Base-by-base conservation (phyloP, 64 coral and sea anemone species). In the Pocillopora damicornis region DNA sequence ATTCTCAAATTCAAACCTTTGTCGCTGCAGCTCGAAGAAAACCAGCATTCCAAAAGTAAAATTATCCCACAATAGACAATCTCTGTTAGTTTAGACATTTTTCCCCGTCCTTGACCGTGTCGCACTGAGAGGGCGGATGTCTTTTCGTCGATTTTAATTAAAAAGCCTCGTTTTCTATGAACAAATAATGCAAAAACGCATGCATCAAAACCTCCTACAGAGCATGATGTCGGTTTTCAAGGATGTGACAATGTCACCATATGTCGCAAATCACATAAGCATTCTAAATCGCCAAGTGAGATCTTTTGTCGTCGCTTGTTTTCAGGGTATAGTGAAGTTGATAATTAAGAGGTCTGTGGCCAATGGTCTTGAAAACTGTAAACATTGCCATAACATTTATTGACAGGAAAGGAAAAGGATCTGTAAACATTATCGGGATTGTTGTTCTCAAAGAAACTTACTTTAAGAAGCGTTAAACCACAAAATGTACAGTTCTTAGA, bases 1-100 rank as follows among this genome's bases (percentile, higher is more conserved):
- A 26, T 81, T 63, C 25, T 4, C 36, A 85, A 68, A 85, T 58
- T n/a, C 61, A 45, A 17, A 85, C 81, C 81, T 85, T 25, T 58
- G 30, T 85, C 81, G 65, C 65, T 85, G 81, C 81, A 85, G 58
- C 20, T 58, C 9, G n/a, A 18, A 26, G 64, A 58, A 58, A 42
- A 20, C 1, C 10, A 11, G 51, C 37, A 73, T 25, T 65, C 38
- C 42, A 66, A 23, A 30, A 85, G 10, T 9, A 73, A 16, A 26
- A 85, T 45, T 5, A 85, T 11, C 18, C 64, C 67, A 11, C 20
- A 71, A 5, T 25, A 56, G 37, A 73, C 18, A 1, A 65, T 72
- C 71, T 66, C 65, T 10, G 68, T 12, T 36, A 57, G 20, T 22
- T 13, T 65, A 16, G 35, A 38, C 34, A 66, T 66, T 42, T 82